phyloP scores from a whole-genome alignment of 1,140 invertebrate genomes.

The Brachionus asplanchnoidis region DNA sequence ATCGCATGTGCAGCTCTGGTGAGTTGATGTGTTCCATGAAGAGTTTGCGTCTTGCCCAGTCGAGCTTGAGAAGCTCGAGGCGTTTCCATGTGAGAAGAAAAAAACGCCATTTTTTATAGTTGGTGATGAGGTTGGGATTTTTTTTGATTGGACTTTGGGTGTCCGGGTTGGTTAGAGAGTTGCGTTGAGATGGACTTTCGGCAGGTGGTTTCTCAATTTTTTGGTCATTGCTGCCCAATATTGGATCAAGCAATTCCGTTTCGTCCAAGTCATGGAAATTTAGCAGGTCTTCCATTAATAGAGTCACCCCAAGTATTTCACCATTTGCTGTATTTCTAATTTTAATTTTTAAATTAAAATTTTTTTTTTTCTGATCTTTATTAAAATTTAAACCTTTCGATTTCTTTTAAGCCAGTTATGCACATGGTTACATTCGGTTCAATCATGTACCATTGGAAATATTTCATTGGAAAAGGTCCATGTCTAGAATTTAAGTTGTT shows the following conservation, averaged over 20 bases:
- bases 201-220: not conserved
- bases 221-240: not conserved
- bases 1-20: slow-evolving; percentile 47
- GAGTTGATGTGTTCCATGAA: slow-evolving; percentile 49
- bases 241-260: not conserved
- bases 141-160: slow-evolving; percentile 46
- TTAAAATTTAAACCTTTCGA: slow-evolving; percentile 49
- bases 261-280: not conserved
- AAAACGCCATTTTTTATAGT: slow-evolving; percentile 51
- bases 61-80: slow-evolving; percentile 50
- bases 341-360: not conserved
- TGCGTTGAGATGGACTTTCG: not conserved
- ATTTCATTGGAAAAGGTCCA: slow-evolving; percentile 51
- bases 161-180: not conserved
- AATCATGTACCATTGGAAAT: slow-evolving; percentile 52
- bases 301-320: slow-evolving; percentile 53
- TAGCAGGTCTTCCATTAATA: slow-evolving; percentile 54
- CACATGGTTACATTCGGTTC: slow-evolving; percentile 52
- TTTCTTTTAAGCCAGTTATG: slow-evolving; percentile 53
- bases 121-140: slow-evolving; percentile 49
- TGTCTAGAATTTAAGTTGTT: slow-evolving; percentile 45
- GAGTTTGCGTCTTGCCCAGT: slow-evolving; percentile 51
- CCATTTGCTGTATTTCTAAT: slow-evolving; percentile 55
- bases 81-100: slow-evolving; percentile 56
- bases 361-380: not conserved